Percentiles rank a stretch among this genome's conserved stretches.
Evolutionary conservation across 2,113 vertebrate species (phyloP).

Genomic region (Phalacrocorax aristotelis): DNA sequence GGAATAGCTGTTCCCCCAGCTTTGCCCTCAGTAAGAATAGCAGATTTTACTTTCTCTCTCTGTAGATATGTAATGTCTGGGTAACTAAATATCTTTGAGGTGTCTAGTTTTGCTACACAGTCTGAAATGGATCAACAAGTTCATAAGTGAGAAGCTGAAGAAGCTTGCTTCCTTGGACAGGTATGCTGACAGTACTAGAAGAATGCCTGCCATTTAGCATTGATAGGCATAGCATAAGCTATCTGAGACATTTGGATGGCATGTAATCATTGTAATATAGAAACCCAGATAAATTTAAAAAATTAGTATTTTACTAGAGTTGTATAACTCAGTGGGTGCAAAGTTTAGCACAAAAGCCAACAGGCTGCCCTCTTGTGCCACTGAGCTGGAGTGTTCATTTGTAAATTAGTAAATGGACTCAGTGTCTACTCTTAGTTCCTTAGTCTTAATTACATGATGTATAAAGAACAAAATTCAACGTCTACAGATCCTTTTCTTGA

Average conservation of each 20-base stretch:
- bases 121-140: background rate
- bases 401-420: background rate
- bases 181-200: background rate
- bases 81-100: background rate
- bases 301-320: background rate
- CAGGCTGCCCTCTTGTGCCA: background rate
- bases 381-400: background rate
- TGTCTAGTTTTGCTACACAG: background rate
- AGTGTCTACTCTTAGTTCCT: background rate
- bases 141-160: background rate
- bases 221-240: background rate
- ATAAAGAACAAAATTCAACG: background rate
- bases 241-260: background rate
- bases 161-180: background rate
- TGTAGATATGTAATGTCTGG: background rate
- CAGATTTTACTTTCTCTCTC: background rate
- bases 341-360: background rate
- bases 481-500: background rate
- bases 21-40: background rate
- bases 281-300: background rate
- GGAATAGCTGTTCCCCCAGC: background rate
- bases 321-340: background rate
- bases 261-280: background rate
- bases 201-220: background rate
- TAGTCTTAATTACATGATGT: background rate